phyloP scores from a whole-genome alignment of 2,113 vertebrate species.

The Brevimyrus niger region DNA sequence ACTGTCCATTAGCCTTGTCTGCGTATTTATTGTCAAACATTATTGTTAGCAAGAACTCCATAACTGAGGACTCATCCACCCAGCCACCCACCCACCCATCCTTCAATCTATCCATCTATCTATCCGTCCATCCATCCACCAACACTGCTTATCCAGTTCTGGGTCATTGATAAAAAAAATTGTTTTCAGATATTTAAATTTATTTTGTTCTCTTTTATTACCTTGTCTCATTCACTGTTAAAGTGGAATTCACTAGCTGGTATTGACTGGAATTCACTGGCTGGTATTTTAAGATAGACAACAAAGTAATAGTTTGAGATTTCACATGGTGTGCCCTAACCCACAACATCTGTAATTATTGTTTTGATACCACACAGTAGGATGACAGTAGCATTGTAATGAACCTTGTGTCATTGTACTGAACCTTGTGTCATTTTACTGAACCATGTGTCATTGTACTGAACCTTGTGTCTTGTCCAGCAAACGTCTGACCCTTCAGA shows the following conservation, averaged over 20 bases:
- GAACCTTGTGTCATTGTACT: not conserved
- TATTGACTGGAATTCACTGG: not conserved
- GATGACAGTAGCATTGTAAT: not conserved
- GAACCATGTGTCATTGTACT: too few species aligned
- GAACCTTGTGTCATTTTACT: too few species aligned
- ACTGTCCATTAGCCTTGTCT: not conserved
- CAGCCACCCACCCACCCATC: not conserved
- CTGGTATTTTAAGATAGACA: not conserved
- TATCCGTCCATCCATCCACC: not conserved
- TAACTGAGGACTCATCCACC: not conserved
- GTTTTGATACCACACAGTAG: not conserved
- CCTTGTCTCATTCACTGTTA: not conserved
- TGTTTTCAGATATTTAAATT: not conserved
- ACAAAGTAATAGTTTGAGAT: not conserved
- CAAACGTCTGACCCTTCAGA: not conserved
- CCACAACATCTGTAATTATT: not conserved
- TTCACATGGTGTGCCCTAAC: not conserved
- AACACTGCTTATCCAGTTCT: not conserved
- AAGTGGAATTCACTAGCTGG: not conserved
- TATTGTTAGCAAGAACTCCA: not conserved
- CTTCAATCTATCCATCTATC: not conserved
- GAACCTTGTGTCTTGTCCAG: not conserved
- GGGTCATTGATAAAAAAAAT: not conserved
- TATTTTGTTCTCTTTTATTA: not conserved
- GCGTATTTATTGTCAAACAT: not conserved